Percentiles rank a stretch among this genome's conserved stretches.
Evolutionary conservation across 2,797 vertebrate genomes (phyloP).

Genomic region (Hybognathus amarus): DNA sequence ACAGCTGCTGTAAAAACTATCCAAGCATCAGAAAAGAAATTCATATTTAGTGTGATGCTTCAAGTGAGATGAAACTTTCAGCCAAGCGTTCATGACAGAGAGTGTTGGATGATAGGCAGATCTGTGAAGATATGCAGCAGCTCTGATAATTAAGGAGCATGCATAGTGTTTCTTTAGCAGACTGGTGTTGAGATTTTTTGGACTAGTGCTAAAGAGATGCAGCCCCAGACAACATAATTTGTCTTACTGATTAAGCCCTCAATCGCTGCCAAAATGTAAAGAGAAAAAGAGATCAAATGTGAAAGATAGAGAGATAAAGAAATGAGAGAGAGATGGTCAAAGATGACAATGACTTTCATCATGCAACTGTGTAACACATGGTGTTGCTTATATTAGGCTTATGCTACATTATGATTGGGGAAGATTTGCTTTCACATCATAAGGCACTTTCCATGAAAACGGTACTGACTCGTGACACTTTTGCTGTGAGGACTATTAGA

Average conservation of each 20-base stretch:
- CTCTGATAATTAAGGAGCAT: slow-evolving; percentile 77
- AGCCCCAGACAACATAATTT: slow-evolving; percentile 73
- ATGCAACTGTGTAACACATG: slow-evolving; percentile 54
- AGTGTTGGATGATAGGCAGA: slow-evolving; percentile 54
- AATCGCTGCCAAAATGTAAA: slow-evolving; percentile 82
- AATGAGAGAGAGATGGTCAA: slow-evolving; percentile 76
- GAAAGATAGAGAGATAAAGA: slow-evolving; percentile 72
- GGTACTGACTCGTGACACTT: background rate
- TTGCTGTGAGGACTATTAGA: background rate
- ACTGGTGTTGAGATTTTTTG: slow-evolving; percentile 49
- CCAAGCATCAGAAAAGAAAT: slow-evolving; percentile 23
- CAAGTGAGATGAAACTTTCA: slow-evolving; percentile 30
- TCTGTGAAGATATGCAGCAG: slow-evolving; percentile 67
- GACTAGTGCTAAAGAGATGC: slow-evolving; percentile 58
- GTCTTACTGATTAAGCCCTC: slow-evolving; percentile 89
- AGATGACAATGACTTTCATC: slow-evolving; percentile 66
- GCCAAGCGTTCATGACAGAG: slow-evolving; percentile 49
- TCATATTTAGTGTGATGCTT: slow-evolving; percentile 20
- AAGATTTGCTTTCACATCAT: background rate
- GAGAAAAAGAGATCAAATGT: slow-evolving; percentile 63
- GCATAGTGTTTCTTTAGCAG: slow-evolving; percentile 69
- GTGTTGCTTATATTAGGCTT: slow-evolving; percentile 30
- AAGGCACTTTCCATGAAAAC: slow-evolving; percentile 3
- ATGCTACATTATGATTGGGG: background rate
- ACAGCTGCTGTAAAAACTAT: slow-evolving; percentile 8